Evolutionary conservation across 2,113 vertebrate genomes (phyloP), one percentile per base, ranked within the genome.

Genomic region (Ameiurus melas): DNA sequence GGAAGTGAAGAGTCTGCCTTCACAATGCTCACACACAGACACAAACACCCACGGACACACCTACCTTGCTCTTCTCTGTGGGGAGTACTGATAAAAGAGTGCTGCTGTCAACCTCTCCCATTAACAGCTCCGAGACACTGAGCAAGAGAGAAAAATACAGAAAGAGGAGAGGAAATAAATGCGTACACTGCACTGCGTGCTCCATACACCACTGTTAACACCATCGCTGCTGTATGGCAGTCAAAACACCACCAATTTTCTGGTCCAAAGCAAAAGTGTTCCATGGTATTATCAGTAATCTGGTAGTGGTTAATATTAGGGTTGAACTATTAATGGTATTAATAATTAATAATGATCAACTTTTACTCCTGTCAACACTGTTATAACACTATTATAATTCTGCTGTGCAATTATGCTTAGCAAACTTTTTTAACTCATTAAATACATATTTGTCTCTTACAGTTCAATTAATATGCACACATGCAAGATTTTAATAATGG

Each of bases 71-170:
- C 88, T 96, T 97, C 92, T 99, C 98, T 0, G 96, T 96, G 1
- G 95, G 97, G 30, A 97, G 95, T 90, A 98, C 94, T 0, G 97
- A 98, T 89, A 99, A 96, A 89, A 99, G 92, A 0, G 97, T 98
- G 92, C 96, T 99, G 94, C 97, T 97, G 94, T 99, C 98, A 92
- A 98, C 97, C 89, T 99, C 98, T 0, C 98, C 98, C 97, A 98
- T 97, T 94, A 99, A 96, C 93, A 98, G 96, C 80, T 99, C 98
- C 0, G 98, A 99, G 78, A 99, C 97, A 0, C 97, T 99, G 53
- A 84, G 55, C 84, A 66, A 89, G 60, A 81, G 7, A 83, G 22
- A 85, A 57, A 39, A 78, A 53, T 30, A 80, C 27, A 80, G 8
- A 19, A 7, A 8, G 27, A 19, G 3, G 16, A 58, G 27, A 51